Evolutionary conservation across 2,113 vertebrate species (phyloP).

Genomic region (Alligator sinensis): DNA sequence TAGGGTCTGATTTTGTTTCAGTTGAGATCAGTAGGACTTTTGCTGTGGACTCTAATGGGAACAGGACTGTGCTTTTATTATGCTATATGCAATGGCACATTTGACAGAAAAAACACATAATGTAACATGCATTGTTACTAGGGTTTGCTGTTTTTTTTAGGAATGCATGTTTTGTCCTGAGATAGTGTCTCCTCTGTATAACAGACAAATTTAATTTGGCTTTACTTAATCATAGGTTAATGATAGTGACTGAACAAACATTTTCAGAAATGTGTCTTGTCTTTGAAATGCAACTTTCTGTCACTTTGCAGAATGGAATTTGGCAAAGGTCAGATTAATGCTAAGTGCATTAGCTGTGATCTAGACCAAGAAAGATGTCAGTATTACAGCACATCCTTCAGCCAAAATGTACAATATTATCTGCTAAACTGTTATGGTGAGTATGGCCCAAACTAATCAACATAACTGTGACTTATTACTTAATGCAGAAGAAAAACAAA

Average conservation of each 20-base stretch:
- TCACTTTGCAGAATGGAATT: constrained; percentile 82
- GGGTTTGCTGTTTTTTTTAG: not conserved
- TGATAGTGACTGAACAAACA: not conserved
- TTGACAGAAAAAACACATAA: not conserved
- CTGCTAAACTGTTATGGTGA: constrained; percentile 92
- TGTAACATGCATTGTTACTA: not conserved
- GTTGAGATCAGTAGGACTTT: not conserved
- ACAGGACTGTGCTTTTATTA: not conserved
- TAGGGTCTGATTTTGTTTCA: not conserved
- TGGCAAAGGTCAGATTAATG: constrained; percentile 60
- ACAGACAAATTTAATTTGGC: not conserved
- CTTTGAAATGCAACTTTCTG: constrained; percentile 39
- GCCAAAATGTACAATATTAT: constrained; percentile 87
- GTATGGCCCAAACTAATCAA: constrained; percentile 58
- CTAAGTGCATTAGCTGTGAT: constrained; percentile 89
- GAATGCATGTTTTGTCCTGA: not conserved
- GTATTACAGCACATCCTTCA: constrained; percentile 92
- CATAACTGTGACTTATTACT: constrained; percentile 16
- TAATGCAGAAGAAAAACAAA: constrained; percentile 2
- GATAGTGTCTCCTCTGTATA: not conserved
- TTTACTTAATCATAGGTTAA: not conserved
- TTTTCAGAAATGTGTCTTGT: not conserved
- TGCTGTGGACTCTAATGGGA: not conserved
- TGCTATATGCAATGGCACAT: not conserved
- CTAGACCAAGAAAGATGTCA: constrained; percentile 87